These are phyloP conservation scores for Troides aeacus DNA, from an alignment of 2,888 invertebrate genomes.

Conservation along the genomic window DNA sequence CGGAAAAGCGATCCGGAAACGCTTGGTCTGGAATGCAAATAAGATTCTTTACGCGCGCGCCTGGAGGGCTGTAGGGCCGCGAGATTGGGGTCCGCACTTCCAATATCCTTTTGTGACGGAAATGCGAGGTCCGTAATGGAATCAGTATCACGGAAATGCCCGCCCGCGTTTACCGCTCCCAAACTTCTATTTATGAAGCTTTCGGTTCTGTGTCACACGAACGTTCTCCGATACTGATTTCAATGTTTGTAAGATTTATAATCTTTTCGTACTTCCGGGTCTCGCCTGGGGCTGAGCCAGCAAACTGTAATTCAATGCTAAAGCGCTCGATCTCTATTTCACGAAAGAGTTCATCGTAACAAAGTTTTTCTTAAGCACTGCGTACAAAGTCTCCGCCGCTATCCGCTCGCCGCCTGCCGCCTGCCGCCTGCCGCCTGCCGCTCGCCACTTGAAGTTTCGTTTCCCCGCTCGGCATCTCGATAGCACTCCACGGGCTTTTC, in stretches of 20 bases:
- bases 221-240: not conserved
- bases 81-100: conserved; percentile 53
- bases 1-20: conserved; percentile 61
- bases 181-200: not conserved
- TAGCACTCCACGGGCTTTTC: conserved; percentile 37
- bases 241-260: too few relatives aligned
- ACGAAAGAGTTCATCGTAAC: not conserved
- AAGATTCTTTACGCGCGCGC: conserved; percentile 62
- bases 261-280: not conserved
- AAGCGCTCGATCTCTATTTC: not conserved
- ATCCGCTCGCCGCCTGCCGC: too few relatives aligned
- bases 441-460: conserved; percentile 17
- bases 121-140: conserved; percentile 68
- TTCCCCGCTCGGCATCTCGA: conserved; percentile 37
- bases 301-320: not conserved
- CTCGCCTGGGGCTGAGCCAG: not conserved
- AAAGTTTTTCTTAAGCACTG: too few relatives aligned
- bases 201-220: not conserved
- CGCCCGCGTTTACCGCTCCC: not conserved
- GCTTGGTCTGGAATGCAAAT: conserved; percentile 67
- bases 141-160: conserved; percentile 46
- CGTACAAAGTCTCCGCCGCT: not conserved
- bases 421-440: too few relatives aligned
- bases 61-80: conserved; percentile 48
- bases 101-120: conserved; percentile 63